Evolutionary conservation across 2,888 invertebrate genomes (phyloP), one percentile per base, ranked within the genome.

Genomic region (Caenorhabditis imperialis): DNA sequence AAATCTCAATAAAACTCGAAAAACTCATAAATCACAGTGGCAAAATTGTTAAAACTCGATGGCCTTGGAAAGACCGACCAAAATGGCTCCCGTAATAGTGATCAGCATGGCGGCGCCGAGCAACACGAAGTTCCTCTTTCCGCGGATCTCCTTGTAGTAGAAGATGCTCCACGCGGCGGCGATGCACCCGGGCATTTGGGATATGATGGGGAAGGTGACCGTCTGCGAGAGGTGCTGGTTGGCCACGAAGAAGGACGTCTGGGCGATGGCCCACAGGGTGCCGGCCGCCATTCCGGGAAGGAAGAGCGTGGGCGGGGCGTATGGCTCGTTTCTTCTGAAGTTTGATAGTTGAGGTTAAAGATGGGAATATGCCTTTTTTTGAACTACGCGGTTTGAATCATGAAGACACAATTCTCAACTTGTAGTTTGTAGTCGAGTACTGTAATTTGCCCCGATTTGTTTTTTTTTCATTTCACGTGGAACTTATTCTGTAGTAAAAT

Each of bases 231-330:
- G 85, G 3, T 85, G 83, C 61, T 88, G 86, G 82, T 91, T 90
- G 25, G 90, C 90, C 14, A 90, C 82, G 83, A 90, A 90, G 80
- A 90, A 91, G 35, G 88, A 84, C 5, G 88, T 82, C n/a, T 89
- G 89, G 20, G 89, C 90, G 7, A 89, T 77, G 4, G 87, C 89
- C 90, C 90, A 91, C 87, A 91, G 88, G 8, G 88, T 44, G 0
- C 90, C 90, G 3, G 89, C 88, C n/a, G 88, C 71, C 38, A 90
- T 78, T 7, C 89, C 89, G 2, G 90, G 90, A 25, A 90, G 80
- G 40, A 89, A 88, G n/a, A 87, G 87, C 22, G 84, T 78, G 0
- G 88, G 88, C 63, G 89, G 89, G n/a, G 90, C 82, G 57, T 80
- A 78, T 1, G 90, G 90, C 37, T 84, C 81, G 81, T 90, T 90